A percentile compares a stretch with the other conserved stretches of the same genome.
Evolutionary conservation across 2,888 invertebrate species (phyloP).

Genomic region (Spilosoma lubricipeda): DNA sequence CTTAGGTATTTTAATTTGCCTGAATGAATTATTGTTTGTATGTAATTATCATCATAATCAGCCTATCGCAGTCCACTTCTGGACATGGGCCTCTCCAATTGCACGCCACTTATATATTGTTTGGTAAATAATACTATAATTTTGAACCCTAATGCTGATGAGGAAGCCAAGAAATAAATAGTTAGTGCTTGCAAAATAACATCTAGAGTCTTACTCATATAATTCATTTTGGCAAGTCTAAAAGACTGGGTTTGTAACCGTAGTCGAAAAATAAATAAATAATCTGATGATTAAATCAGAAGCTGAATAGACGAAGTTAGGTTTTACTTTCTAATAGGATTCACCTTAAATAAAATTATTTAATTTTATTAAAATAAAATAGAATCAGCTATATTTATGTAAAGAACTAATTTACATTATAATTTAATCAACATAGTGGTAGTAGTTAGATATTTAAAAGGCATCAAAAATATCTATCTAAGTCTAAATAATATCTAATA

Average conservation of each 20-base stretch:
- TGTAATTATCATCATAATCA: no score
- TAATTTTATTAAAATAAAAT: neutral
- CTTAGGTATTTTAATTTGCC: neutral
- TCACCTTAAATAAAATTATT: neutral
- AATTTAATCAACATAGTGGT: neutral
- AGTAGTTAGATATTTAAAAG: neutral
- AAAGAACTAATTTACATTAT: neutral
- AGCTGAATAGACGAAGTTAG: neutral
- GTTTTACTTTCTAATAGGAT: neutral
- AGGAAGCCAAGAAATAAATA: no score
- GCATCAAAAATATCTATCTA: no score
- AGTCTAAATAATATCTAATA: no score
- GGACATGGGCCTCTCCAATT: no score
- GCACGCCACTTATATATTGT: no score
- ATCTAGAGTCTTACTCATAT: neutral
- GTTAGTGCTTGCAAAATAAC: no score
- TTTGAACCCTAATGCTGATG: no score
- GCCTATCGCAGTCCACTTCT: no score
- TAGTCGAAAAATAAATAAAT: no score
- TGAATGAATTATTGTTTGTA: neutral
- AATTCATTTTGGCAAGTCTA: neutral
- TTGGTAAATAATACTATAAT: no score
- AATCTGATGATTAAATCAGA: neutral
- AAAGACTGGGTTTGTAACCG: neutral
- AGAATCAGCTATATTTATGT: neutral